Conservation (phyloP, 2,113 vertebrate genomes). For the Furnarius figulus region DNA sequence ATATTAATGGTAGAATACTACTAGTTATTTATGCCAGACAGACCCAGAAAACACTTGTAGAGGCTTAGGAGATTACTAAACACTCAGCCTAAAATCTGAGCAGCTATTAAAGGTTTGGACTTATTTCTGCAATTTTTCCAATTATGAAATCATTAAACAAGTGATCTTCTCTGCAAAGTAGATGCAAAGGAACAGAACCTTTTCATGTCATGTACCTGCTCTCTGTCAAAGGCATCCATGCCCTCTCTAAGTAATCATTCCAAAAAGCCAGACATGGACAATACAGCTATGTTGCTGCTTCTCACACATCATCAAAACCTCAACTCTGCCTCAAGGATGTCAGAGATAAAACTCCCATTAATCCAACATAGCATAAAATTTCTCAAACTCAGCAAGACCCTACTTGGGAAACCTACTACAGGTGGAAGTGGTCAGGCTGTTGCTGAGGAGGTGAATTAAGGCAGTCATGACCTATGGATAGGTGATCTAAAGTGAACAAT, state of each 20-base stretch:
- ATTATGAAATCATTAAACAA: neutral
- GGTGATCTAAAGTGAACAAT: neutral
- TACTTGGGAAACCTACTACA: neutral
- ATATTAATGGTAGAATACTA: neutral
- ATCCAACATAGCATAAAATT: neutral
- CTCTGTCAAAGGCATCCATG: neutral
- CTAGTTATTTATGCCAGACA: neutral
- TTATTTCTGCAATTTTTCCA: neutral
- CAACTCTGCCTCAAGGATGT: neutral
- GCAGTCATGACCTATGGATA: too few species aligned
- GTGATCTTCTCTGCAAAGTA: neutral
- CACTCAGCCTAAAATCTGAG: neutral
- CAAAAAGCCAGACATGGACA: neutral
- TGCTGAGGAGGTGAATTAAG: neutral
- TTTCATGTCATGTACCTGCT: rapidly evolving
- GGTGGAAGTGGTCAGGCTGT: neutral
- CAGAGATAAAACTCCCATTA: neutral
- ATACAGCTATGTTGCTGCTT: neutral
- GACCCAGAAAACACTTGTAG: neutral
- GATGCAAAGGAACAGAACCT: neutral
- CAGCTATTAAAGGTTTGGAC: neutral
- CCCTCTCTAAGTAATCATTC: neutral
- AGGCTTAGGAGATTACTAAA: neutral
- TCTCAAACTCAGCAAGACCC: neutral
- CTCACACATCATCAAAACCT: neutral